Evolutionary conservation across 2,888 invertebrate species (phyloP).

Genomic region (Epirrhoe tristata): DNA sequence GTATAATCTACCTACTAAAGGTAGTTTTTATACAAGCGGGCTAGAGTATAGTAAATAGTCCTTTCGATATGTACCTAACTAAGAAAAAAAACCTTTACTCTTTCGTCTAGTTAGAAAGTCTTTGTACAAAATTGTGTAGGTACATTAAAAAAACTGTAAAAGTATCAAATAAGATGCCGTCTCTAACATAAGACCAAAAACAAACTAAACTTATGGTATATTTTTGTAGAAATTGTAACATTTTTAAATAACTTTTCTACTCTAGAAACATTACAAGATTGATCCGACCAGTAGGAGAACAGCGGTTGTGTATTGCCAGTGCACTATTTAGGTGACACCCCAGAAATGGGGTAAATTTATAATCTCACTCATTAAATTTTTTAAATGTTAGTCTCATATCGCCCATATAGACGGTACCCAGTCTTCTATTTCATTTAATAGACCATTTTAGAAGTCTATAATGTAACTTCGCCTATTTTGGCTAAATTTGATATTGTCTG

Average conservation of each 20-base stretch:
- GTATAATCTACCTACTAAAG: neutral
- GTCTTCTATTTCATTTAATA: constrained; percentile 14
- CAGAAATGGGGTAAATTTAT: constrained; percentile 3
- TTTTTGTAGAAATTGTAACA: constrained; percentile 64
- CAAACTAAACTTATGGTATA: constrained; percentile 58
- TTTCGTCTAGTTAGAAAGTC: neutral
- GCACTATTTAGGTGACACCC: constrained; percentile 41
- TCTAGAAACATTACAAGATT: constrained; percentile 36
- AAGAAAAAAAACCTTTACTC: neutral
- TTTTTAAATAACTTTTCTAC: constrained; percentile 57
- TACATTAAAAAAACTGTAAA: neutral
- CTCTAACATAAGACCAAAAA: constrained; percentile 54
- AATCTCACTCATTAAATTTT: constrained; percentile 12
- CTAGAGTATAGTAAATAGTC: neutral
- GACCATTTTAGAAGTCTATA: constrained; percentile 20
- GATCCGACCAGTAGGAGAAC: constrained; percentile 56
- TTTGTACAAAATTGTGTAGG: constrained; percentile 5
- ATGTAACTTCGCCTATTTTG: constrained; percentile 14
- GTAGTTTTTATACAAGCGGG: neutral
- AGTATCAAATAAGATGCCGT: constrained; percentile 36
- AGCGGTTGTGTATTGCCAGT: constrained; percentile 52
- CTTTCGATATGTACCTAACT: neutral
- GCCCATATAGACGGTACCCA: constrained; percentile 7
- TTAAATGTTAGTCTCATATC: constrained; percentile 23
- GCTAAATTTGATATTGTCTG: constrained; percentile 12